Conservation (phyloP, 2,888 invertebrate species). For the Phymatocera aterrima region DNA sequence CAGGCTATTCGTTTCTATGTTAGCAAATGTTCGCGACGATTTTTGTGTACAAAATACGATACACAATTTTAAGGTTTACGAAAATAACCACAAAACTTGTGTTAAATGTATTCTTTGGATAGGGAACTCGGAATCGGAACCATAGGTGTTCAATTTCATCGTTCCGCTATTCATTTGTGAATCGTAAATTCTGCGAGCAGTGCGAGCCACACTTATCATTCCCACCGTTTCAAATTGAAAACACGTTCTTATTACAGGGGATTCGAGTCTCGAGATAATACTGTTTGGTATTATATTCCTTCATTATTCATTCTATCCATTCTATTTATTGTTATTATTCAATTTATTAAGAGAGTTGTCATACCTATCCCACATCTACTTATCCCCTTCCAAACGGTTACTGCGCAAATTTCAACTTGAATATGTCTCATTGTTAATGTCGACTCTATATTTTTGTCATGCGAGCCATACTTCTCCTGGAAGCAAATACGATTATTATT, state of each 20-base stretch:
- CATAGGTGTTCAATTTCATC: not conserved
- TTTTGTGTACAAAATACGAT: not conserved
- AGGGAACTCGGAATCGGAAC: not conserved
- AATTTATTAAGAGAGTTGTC: not conserved
- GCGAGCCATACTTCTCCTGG: not conserved
- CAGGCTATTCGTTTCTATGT: not conserved
- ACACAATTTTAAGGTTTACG: not conserved
- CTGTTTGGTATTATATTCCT: not conserved
- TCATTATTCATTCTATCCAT: not conserved
- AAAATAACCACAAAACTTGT: constrained; percentile 39
- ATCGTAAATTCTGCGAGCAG: no score
- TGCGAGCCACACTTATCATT: not conserved
- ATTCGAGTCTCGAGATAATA: not conserved
- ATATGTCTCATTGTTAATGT: not conserved
- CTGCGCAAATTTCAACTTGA: not conserved
- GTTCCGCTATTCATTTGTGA: not conserved
- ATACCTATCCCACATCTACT: not conserved
- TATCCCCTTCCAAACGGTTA: not conserved
- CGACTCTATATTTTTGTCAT: not conserved
- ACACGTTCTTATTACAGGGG: constrained; percentile 11
- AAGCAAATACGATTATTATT: no score
- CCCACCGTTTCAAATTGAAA: constrained; percentile 10
- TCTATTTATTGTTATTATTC: constrained; percentile 11
- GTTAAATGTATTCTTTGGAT: constrained; percentile 4
- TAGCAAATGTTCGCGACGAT: not conserved